Conservation (phyloP, 2,888 invertebrate species). For the Cantharis nigra region DNA sequence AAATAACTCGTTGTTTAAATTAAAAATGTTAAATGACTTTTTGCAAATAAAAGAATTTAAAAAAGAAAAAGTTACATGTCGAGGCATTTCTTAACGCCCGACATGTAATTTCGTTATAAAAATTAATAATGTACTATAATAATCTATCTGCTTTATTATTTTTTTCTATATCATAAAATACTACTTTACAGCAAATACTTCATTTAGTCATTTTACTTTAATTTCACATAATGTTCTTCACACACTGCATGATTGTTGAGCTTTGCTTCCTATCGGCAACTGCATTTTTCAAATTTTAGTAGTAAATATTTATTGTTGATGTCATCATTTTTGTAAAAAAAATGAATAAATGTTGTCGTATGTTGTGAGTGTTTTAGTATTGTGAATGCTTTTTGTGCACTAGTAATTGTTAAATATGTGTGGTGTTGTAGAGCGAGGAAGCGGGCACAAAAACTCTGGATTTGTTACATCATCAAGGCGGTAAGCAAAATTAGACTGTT, state of each 20-base stretch:
- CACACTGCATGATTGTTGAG: constrained; percentile 29
- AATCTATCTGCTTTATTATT: background rate
- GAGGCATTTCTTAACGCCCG: background rate
- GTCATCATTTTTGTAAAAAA: background rate
- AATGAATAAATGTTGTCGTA: background rate
- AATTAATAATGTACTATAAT: background rate
- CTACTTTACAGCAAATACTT: background rate
- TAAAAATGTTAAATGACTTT: background rate
- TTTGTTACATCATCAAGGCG: constrained; percentile 91
- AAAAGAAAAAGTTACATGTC: background rate
- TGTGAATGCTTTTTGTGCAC: constrained; percentile 24
- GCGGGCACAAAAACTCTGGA: constrained; percentile 88
- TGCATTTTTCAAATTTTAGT: constrained; percentile 12
- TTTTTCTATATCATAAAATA: background rate
- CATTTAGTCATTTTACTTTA: constrained; percentile 5
- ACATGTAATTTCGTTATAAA: background rate
- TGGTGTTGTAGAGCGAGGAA: constrained; percentile 83
- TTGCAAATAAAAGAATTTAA: background rate
- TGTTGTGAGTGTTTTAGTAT: background rate
- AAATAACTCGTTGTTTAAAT: background rate
- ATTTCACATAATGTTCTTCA: constrained; percentile 22
- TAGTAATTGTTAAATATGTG: constrained; percentile 19
- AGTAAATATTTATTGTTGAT: background rate
- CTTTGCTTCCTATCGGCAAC: constrained; percentile 21
- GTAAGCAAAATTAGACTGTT: constrained; percentile 64